A percentile compares a stretch with the other conserved stretches of the same genome.
phyloP scores from a whole-genome alignment of 1,140 invertebrate genomes.

The Drosophila aff. region DNA sequence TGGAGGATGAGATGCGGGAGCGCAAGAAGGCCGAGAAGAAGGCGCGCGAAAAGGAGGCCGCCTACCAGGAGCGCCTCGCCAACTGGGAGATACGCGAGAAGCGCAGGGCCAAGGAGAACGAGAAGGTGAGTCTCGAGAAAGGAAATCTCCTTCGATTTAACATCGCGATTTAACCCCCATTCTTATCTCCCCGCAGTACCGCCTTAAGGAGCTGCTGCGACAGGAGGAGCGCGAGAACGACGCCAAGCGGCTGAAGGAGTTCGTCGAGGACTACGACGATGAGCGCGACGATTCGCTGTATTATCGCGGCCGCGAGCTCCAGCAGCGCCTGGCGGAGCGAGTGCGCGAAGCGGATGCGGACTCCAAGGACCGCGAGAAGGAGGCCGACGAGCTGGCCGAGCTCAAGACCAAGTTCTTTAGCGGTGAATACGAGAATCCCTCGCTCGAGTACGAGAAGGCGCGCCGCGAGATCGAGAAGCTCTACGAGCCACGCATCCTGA shows the following conservation, averaged over 20 bases:
- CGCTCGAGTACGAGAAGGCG: constrained; percentile 92
- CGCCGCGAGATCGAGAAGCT: constrained; percentile 92
- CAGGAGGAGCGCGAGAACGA: constrained; percentile 95
- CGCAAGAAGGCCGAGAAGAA: constrained; percentile 95
- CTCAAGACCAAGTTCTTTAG: constrained; percentile 93
- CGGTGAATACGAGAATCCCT: constrained; percentile 90
- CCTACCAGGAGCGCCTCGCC: constrained; percentile 94
- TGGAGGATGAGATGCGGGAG: constrained; percentile 96
- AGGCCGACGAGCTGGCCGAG: constrained; percentile 96
- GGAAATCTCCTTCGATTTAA: neutral
- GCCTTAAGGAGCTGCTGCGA: constrained; percentile 92
- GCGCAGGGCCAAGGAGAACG: constrained; percentile 96
- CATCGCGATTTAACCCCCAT: neutral
- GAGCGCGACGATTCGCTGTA: constrained; percentile 98
- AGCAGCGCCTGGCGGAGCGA: constrained; percentile 94
- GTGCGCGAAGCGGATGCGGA: constrained; percentile 97
- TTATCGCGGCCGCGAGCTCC: constrained; percentile 96
- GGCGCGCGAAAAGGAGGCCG: constrained; percentile 96
- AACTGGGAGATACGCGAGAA: constrained; percentile 97
- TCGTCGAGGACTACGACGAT: constrained; percentile 99
- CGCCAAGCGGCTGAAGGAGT: constrained; percentile 97
- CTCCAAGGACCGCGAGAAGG: constrained; percentile 94
- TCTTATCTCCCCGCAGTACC: constrained; percentile 85
- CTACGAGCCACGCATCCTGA: constrained; percentile 92
- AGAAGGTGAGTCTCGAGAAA: constrained; percentile 86